Percentiles rank a stretch among this genome's conserved stretches.
These are phyloP conservation scores for Drosophila parthenogenetica DNA, from an alignment of 2,888 invertebrate genomes.

Conservation along the genomic window DNA sequence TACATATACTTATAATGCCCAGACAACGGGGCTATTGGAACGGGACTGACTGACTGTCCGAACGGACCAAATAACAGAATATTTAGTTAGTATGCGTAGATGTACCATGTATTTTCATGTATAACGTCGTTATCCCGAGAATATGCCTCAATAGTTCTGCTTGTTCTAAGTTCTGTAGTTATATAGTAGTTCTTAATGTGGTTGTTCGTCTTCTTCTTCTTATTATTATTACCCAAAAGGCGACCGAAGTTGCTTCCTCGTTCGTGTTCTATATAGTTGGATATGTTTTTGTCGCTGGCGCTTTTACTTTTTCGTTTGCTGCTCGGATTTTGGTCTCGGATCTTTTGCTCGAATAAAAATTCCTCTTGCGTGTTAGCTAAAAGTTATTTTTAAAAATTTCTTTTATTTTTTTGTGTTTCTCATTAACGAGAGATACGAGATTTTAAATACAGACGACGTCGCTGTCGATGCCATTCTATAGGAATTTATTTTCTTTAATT, in stretches of 20 bases:
- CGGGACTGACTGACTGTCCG: not conserved
- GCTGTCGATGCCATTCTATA: slow-evolving; percentile 42
- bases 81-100: slow-evolving; percentile 31
- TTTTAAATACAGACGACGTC: slow-evolving; percentile 64
- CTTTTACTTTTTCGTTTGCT: slow-evolving; percentile 64
- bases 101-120: slow-evolving; percentile 6
- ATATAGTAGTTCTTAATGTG: slow-evolving; percentile 7
- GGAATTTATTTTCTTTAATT: slow-evolving; percentile 44
- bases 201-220: slow-evolving; percentile 24
- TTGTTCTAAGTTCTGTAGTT: not conserved
- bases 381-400: slow-evolving; percentile 84
- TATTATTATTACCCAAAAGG: slow-evolving; percentile 25
- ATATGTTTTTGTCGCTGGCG: slow-evolving; percentile 67
- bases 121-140: slow-evolving; percentile 45
- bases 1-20: slow-evolving; percentile 6
- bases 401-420: slow-evolving; percentile 65
- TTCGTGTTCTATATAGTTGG: slow-evolving; percentile 55
- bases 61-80: slow-evolving; percentile 17
- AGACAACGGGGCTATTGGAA: not conserved
- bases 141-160: slow-evolving; percentile 22
- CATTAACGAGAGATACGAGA: slow-evolving; percentile 68
- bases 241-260: slow-evolving; percentile 58
- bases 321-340: slow-evolving; percentile 41
- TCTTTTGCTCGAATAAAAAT: slow-evolving; percentile 79
- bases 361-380: slow-evolving; percentile 84